Evolutionary conservation across 2,888 invertebrate species (phyloP).

Genomic region (Sarcophaga carnaria): DNA sequence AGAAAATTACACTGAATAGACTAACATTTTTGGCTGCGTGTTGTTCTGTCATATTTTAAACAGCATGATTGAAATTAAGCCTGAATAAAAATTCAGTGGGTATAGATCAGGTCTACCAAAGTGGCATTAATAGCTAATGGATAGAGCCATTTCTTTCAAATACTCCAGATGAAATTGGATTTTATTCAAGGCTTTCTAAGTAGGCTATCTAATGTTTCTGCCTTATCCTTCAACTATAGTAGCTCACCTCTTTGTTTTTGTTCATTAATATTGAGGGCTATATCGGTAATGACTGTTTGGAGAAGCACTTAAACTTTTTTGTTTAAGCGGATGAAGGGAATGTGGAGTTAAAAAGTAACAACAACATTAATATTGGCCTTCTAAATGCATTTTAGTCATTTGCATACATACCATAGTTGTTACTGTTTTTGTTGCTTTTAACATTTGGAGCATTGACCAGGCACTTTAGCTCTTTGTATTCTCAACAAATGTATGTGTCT

Average conservation of each 20-base stretch:
- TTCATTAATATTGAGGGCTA: not conserved
- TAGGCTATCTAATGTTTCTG: too few species aligned
- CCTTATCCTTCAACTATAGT: too few species aligned
- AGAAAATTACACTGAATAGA: too few species aligned
- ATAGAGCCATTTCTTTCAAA: too few species aligned
- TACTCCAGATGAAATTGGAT: too few species aligned
- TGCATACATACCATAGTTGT: not conserved
- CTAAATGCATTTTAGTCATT: conserved; percentile 25
- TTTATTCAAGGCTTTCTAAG: too few species aligned
- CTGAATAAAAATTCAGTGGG: too few species aligned
- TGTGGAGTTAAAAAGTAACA: not conserved
- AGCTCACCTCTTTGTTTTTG: not conserved
- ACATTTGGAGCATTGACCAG: conserved; percentile 26
- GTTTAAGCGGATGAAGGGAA: not conserved
- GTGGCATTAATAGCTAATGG: too few species aligned
- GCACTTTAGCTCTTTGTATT: not conserved
- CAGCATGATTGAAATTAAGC: too few species aligned
- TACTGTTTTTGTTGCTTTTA: not conserved
- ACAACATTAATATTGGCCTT: not conserved
- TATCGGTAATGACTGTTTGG: not conserved
- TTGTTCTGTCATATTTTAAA: too few species aligned
- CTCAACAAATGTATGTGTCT: not conserved
- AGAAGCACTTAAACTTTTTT: not conserved
- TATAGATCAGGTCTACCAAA: too few species aligned
- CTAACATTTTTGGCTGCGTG: too few species aligned